Conservation (phyloP, 2,888 invertebrate species). For the Phyllotreta cruciferae region DNA sequence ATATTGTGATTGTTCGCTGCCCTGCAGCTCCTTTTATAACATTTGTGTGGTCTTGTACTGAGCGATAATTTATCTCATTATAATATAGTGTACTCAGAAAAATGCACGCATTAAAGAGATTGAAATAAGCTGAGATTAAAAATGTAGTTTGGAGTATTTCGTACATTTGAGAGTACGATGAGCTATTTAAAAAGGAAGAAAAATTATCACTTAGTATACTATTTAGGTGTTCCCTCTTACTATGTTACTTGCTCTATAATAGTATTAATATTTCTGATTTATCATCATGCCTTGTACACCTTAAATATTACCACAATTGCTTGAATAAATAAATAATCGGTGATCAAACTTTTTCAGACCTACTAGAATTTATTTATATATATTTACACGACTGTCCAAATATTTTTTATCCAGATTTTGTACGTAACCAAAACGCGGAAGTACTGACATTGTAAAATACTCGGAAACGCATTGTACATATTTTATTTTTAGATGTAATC, state of each 20-base stretch:
- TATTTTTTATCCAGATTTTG: slow-evolving; percentile 18
- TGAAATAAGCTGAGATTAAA: background rate
- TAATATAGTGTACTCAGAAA: too few relatives aligned
- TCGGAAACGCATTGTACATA: slow-evolving; percentile 8
- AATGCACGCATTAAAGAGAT: too few relatives aligned
- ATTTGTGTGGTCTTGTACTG: slow-evolving; percentile 4
- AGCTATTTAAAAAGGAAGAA: background rate
- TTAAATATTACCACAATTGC: slow-evolving; percentile 7
- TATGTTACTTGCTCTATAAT: slow-evolving; percentile 14
- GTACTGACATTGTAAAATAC: slow-evolving; percentile 21
- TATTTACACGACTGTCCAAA: background rate
- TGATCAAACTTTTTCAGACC: background rate
- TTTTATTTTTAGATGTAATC: slow-evolving; percentile 27
- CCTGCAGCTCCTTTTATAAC: slow-evolving; percentile 1
- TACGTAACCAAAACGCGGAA: slow-evolving; percentile 19
- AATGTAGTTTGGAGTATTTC: background rate
- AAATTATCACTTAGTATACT: slow-evolving; percentile 16
- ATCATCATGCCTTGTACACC: slow-evolving; percentile 12
- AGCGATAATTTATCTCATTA: slow-evolving; percentile 1
- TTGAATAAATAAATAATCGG: slow-evolving; percentile 1
- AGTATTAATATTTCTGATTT: slow-evolving; percentile 23
- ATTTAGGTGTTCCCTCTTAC: slow-evolving; percentile 20
- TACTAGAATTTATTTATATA: too few relatives aligned
- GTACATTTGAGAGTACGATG: background rate
- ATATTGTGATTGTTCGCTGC: slow-evolving; percentile 14